These are phyloP conservation scores for Desmophyllum pertusum DNA, from an alignment of 92 coral and sea anemone species.

Conservation along the genomic window DNA sequence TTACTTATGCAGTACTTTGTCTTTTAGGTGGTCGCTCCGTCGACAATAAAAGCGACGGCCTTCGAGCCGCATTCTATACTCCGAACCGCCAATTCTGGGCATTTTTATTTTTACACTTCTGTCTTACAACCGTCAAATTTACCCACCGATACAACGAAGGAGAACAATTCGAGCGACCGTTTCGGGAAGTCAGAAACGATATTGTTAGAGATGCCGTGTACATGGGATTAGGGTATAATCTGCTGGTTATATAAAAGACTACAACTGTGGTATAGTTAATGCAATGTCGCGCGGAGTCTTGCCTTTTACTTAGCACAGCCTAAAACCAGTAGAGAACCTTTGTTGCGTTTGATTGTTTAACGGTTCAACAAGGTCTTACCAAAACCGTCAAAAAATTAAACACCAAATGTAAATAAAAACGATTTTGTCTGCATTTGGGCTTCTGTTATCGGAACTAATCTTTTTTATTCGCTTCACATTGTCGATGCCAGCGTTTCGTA, in stretches of 20 bases:
- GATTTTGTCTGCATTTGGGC: not conserved
- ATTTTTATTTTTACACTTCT: not conserved
- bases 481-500: not conserved
- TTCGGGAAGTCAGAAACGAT: not conserved
- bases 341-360: constrained; percentile 11
- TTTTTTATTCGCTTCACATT: not conserved
- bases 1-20: constrained; percentile 6
- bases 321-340: not conserved
- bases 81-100: not conserved
- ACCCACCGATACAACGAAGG: not conserved
- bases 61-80: not conserved
- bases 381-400: constrained; percentile 12
- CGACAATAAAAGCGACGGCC: constrained; percentile 11
- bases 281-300: not conserved
- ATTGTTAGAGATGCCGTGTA: constrained; percentile 29
- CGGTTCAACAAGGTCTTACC: constrained; percentile 13
- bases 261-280: constrained; percentile 25
- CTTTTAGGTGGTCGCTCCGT: constrained; percentile 11
- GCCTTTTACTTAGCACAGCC: not conserved
- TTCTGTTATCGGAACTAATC: constrained; percentile 3
- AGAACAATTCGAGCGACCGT: not conserved
- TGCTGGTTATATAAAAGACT: constrained; percentile 12
- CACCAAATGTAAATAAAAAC: not conserved
- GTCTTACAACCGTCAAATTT: not conserved
- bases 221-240: constrained; percentile 5